Conservation (phyloP, 2,888 invertebrate species). For the Meganola albula region DNA sequence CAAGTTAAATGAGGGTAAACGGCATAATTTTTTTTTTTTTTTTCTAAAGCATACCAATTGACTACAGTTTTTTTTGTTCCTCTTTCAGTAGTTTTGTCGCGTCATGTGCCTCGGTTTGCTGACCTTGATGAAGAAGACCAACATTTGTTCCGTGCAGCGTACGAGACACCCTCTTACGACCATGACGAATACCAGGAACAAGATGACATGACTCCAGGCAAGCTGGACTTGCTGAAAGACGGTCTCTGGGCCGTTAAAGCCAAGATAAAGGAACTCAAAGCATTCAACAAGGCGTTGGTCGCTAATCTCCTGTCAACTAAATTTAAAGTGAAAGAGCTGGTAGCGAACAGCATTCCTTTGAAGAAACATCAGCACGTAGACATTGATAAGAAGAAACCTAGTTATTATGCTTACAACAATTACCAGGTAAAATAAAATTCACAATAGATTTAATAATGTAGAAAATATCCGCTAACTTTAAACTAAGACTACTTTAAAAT, state of each 20-base stretch:
- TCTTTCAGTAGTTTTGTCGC: constrained; percentile 39
- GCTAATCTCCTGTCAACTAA: constrained; percentile 60
- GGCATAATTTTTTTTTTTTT: no score
- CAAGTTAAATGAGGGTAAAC: no score
- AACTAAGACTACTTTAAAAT: no score
- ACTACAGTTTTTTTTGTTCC: no score
- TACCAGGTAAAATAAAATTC: no score
- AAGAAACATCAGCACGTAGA: constrained; percentile 46
- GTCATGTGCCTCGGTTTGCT: constrained; percentile 44
- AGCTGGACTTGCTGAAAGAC: constrained; percentile 62
- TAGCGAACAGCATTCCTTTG: constrained; percentile 39
- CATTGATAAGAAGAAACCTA: constrained; percentile 46
- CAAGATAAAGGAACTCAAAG: constrained; percentile 58
- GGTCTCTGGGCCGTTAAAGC: constrained; percentile 63
- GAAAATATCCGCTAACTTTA: no score
- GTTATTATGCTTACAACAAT: constrained; percentile 34
- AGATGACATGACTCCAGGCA: constrained; percentile 38
- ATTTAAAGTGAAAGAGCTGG: constrained; percentile 55
- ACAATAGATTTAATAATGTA: no score
- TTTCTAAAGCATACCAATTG: no score
- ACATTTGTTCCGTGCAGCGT: constrained; percentile 57
- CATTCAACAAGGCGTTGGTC: constrained; percentile 58
- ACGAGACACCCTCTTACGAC: constrained; percentile 56
- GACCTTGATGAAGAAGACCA: constrained; percentile 63
- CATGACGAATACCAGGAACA: constrained; percentile 40